Evolutionary conservation across 2,888 invertebrate genomes (phyloP).

Genomic region (Thymelicus lineola): DNA sequence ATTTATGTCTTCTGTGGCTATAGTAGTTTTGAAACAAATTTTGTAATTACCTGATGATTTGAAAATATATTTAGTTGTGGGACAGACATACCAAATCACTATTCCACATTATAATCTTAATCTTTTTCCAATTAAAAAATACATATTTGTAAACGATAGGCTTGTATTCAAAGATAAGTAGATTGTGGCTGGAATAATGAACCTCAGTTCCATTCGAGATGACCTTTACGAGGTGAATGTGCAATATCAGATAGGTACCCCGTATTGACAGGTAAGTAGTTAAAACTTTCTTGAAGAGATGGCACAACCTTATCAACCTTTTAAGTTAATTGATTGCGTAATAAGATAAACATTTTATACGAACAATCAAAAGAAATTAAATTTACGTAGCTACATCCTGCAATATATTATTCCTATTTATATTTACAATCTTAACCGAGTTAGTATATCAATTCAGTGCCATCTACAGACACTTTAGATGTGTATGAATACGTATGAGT

Average conservation of each 20-base stretch:
- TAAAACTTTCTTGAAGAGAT: conserved; percentile 1
- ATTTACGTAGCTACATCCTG: too few species aligned
- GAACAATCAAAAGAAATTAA: too few species aligned
- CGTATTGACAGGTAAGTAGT: conserved; percentile 18
- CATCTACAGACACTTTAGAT: too few species aligned
- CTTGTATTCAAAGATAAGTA: conserved; percentile 26
- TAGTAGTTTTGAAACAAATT: too few species aligned
- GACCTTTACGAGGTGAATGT: conserved; percentile 26
- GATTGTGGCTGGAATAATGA: conserved; percentile 34
- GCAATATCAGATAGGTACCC: conserved; percentile 20
- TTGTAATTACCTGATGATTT: too few species aligned
- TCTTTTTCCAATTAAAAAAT: neutral
- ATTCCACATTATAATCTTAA: neutral
- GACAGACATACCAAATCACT: too few species aligned
- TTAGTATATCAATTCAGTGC: too few species aligned
- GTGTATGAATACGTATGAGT: too few species aligned
- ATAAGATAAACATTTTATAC: neutral
- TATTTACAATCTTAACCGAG: too few species aligned
- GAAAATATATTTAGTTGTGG: too few species aligned
- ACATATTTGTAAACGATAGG: conserved; percentile 11
- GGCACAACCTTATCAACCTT: conserved; percentile 11
- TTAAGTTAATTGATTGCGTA: neutral
- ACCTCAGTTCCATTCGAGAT: conserved; percentile 26
- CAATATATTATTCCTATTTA: too few species aligned
- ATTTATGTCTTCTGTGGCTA: too few species aligned